phyloP scores from a whole-genome alignment of 2,888 invertebrate genomes.

The Sminthurides aquaticus region DNA sequence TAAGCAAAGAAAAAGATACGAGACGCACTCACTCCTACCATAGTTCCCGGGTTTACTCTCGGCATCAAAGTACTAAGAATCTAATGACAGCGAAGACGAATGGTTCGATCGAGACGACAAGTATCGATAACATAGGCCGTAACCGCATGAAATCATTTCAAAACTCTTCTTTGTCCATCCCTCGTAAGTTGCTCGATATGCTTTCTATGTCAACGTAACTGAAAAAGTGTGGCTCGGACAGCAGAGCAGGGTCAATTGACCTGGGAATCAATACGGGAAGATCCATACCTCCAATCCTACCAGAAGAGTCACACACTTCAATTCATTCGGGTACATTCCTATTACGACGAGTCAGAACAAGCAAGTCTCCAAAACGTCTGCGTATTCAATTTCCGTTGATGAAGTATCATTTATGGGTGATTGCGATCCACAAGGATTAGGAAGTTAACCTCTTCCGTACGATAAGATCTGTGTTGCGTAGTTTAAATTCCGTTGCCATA shows the following conservation, averaged over 20 bases:
- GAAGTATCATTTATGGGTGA: slow-evolving; percentile 44
- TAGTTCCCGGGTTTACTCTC: slow-evolving; percentile 75
- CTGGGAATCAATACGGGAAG: slow-evolving; percentile 47
- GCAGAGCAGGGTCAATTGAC: slow-evolving; percentile 46
- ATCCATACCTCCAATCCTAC: slow-evolving; percentile 11
- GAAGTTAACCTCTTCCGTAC: too few species aligned
- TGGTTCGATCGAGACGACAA: slow-evolving; percentile 84
- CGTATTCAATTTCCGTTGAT: slow-evolving; percentile 38
- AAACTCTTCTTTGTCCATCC: slow-evolving; percentile 40
- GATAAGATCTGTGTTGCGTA: too few species aligned
- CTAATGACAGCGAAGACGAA: slow-evolving; percentile 86
- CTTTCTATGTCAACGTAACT: slow-evolving; percentile 40
- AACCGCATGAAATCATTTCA: slow-evolving; percentile 40
- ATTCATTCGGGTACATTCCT: slow-evolving; percentile 46
- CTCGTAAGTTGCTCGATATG: slow-evolving; percentile 42
- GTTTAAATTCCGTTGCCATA: too few species aligned
- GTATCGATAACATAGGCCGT: slow-evolving; percentile 63
- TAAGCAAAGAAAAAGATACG: slow-evolving; percentile 64
- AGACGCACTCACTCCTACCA: slow-evolving; percentile 80
- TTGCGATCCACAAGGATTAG: slow-evolving; percentile 53
- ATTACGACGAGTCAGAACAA: slow-evolving; percentile 17
- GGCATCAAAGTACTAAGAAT: slow-evolving; percentile 83
- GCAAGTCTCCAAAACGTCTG: slow-evolving; percentile 30
- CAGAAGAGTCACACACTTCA: slow-evolving; percentile 44
- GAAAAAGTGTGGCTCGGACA: slow-evolving; percentile 39